Conservation (phyloP, 2,797 vertebrate species). For the Cossypha polioptera region DNA sequence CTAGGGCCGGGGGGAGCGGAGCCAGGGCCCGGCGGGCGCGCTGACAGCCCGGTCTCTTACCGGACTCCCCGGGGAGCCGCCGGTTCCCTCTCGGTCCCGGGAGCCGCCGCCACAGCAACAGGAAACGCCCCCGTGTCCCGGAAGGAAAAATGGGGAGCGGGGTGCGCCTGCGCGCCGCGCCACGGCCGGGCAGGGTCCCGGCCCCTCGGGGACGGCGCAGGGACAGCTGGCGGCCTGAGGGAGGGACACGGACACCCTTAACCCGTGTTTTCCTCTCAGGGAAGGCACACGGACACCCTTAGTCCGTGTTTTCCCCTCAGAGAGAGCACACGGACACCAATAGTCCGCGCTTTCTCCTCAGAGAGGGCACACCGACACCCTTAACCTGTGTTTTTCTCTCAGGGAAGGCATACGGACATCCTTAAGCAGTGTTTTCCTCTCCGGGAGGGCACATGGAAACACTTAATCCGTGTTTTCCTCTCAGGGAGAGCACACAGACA, state of each 20-base stretch:
- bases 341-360: accelerated
- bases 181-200: accelerated
- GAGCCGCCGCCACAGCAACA: conserved; percentile 50
- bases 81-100: background rate
- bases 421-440: no score
- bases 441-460: no score
- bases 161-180: background rate
- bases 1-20: background rate
- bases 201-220: accelerated
- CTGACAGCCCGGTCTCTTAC: conserved; percentile 36
- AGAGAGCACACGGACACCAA: no score
- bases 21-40: background rate
- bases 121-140: conserved; percentile 35
- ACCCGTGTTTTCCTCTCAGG: accelerated
- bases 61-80: conserved; percentile 41
- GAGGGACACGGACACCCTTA: accelerated
- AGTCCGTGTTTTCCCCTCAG: accelerated
- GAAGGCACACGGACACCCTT: accelerated
- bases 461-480: no score
- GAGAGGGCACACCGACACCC: background rate
- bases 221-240: accelerated
- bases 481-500: no score
- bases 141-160: background rate
- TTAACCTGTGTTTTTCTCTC: no score
- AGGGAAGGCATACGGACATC: no score